Conservation (phyloP, 2,113 vertebrate genomes). For the Hoplias malabaricus region DNA sequence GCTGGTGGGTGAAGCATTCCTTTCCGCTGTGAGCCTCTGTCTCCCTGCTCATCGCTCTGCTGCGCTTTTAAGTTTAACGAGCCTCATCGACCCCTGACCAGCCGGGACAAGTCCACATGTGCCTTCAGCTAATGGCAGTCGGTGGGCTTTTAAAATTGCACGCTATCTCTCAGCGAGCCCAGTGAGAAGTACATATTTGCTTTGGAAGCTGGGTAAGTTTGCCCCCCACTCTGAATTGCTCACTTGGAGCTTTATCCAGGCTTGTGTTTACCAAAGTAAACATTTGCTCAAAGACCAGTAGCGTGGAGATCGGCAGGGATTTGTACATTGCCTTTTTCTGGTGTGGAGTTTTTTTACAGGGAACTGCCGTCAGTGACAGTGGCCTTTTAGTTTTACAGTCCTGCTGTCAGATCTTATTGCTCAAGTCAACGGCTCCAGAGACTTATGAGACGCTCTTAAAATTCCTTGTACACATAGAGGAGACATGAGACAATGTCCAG, state of each 20-base stretch:
- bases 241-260: background rate
- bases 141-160: background rate
- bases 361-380: constrained; percentile 16
- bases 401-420: too few species aligned
- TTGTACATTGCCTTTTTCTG: constrained; percentile 1
- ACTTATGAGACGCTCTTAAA: too few species aligned
- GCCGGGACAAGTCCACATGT: background rate
- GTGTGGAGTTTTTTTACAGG: background rate
- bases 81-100: constrained; percentile 11
- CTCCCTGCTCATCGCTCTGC: background rate
- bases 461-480: too few species aligned
- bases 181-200: background rate
- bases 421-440: too few species aligned
- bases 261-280: constrained; percentile 18
- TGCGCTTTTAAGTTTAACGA: constrained; percentile 36
- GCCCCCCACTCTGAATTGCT: constrained; percentile 9
- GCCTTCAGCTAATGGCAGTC: background rate
- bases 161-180: background rate
- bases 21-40: constrained; percentile 27
- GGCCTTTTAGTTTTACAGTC: constrained; percentile 28
- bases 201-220: background rate
- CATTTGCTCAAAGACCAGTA: constrained; percentile 25
- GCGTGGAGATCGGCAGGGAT: background rate
- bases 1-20: background rate
- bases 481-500: too few species aligned